Conservation (phyloP, 2,888 invertebrate species). For the Ophion obscuratus region DNA sequence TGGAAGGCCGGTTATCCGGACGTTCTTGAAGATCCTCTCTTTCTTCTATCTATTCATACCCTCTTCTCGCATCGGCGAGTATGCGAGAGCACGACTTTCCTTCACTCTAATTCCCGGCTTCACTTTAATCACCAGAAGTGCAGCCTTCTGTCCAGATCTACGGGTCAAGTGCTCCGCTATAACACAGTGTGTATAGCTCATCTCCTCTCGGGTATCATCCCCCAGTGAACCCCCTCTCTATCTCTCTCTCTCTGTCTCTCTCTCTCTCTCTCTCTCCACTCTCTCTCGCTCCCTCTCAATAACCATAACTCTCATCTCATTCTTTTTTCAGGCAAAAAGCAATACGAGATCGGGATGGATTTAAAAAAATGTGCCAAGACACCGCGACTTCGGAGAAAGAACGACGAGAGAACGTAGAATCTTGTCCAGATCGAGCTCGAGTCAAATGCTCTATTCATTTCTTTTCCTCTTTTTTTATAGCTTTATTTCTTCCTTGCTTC, state of each 20-base stretch:
- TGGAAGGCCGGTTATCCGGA: constrained; percentile 21
- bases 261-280: background rate
- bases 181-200: constrained; percentile 61
- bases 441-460: constrained; percentile 64
- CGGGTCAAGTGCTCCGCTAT: constrained; percentile 76
- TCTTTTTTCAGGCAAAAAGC: constrained; percentile 37
- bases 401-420: constrained; percentile 4
- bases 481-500: constrained; percentile 16
- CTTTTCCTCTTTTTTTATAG: constrained; percentile 16
- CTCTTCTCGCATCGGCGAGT: constrained; percentile 43
- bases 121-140: constrained; percentile 81
- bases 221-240: constrained; percentile 24
- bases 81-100: constrained; percentile 65
- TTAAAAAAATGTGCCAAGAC: constrained; percentile 16
- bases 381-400: background rate
- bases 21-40: constrained; percentile 22
- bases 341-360: constrained; percentile 36
- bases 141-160: constrained; percentile 69
- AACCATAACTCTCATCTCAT: background rate
- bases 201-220: constrained; percentile 47
- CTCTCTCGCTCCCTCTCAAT: background rate
- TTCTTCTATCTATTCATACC: constrained; percentile 44
- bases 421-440: constrained; percentile 39
- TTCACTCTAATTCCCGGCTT: constrained; percentile 80
- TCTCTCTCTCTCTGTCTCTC: background rate